Evolutionary conservation across 2,113 vertebrate genomes (phyloP).

Genomic region (Romanogobio albipinnatus): DNA sequence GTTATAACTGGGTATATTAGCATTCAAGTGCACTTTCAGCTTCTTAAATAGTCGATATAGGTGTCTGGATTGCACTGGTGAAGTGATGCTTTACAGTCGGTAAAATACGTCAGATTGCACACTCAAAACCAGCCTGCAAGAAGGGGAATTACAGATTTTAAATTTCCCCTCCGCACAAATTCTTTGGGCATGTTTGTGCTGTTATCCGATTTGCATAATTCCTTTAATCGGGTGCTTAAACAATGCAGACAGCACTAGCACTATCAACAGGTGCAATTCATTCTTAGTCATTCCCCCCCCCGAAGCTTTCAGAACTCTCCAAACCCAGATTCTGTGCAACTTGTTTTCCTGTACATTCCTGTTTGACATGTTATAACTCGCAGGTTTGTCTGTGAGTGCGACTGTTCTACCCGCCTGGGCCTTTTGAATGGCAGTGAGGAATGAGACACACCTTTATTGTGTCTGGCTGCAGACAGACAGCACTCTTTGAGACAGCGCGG

Average conservation of each 20-base stretch:
- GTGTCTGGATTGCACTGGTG: neutral
- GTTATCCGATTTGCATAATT: neutral
- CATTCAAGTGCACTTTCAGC: neutral
- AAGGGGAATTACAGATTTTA: neutral
- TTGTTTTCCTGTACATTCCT: constrained; percentile 33
- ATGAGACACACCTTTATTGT: constrained; percentile 49
- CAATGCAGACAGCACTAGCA: neutral
- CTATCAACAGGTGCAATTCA: neutral
- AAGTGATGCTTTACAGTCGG: neutral
- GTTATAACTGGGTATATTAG: neutral
- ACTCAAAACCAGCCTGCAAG: neutral
- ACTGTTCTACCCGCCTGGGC: neutral
- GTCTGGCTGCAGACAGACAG: constrained; percentile 48
- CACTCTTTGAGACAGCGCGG: constrained; percentile 17
- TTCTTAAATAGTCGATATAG: neutral
- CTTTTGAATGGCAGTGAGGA: constrained; percentile 36
- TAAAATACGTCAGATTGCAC: neutral
- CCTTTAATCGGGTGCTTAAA: neutral
- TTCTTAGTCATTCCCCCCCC: neutral
- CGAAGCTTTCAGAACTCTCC: neutral
- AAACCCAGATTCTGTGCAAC: neutral
- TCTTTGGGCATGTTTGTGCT: neutral
- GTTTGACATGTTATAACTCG: constrained; percentile 48
- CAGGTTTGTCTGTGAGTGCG: constrained; percentile 43
- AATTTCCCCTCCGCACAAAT: neutral